Evolutionary conservation across 2,888 invertebrate genomes (phyloP), one percentile per base, ranked within the genome.

Genomic region (Mystacides longicornis): DNA sequence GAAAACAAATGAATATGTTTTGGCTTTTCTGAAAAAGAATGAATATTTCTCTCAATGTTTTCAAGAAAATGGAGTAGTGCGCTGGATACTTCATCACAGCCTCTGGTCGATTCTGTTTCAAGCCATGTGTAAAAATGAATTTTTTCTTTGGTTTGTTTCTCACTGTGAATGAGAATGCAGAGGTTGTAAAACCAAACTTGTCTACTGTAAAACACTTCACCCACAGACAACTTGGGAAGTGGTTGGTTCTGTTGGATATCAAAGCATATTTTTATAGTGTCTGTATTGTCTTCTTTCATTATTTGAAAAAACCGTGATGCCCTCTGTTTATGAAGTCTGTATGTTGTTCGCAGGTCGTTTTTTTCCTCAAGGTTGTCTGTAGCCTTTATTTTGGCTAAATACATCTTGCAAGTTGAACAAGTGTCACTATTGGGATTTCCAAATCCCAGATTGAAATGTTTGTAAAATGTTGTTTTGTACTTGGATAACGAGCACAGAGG

Each of bases 371-470:
- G 43, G 16, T 43, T 16, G 43, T 7, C 7, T 43, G 7, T 16
- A 14, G 16, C 11, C 16, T 43, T 43, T 43, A 43, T 43, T 43
- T 43, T 43, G 16, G 16, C 16, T 43, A 43, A 43, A 43, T 43
- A 43, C 43, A 14, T 16, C 16, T 43, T 43, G 16, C 43, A 43
- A 43, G 43, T 43, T 43, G 43, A 43, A 43, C 43, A 43, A 14
- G 43, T 43, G 16, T 43, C 43, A 14, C 16, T 16, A 43, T 43
- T 7, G 43, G 43, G 43, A 43, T 43, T 43, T 43, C 43, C 43
- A 43, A 43, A 43, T 14, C 43, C 16, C 43, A 43, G 16, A 43
- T 43, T 43, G 16, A 43, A 43, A 43, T 43, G 16, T 16, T 43
- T 18, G 16, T 43, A 43, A 16, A 43, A 43, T 14, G 16, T 16